A percentile compares a stretch with the other conserved stretches of the same genome.
These are phyloP conservation scores for Ditylenchus weischeri DNA, from an alignment of 2,888 invertebrate genomes.

Conservation along the genomic window DNA sequence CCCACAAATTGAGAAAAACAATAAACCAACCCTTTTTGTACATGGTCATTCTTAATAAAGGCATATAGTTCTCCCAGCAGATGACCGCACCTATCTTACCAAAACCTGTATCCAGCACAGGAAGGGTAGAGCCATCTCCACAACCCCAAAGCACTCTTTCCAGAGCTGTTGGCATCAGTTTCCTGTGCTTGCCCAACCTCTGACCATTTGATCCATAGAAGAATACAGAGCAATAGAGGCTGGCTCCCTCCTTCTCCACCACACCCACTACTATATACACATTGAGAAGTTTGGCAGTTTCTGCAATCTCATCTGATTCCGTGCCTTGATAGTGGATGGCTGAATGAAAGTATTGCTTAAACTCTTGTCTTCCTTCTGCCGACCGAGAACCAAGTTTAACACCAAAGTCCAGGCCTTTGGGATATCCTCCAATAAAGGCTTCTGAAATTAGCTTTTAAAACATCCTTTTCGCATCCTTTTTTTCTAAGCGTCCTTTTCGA, in stretches of 20 bases:
- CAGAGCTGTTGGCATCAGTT: constrained; percentile 51
- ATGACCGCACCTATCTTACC: constrained; percentile 50
- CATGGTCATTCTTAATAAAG: constrained; percentile 24
- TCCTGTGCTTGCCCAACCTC: constrained; percentile 48
- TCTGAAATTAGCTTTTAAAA: constrained; percentile 33
- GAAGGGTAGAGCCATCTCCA: constrained; percentile 51
- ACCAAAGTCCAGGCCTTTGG: constrained; percentile 52
- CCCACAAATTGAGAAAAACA: neutral
- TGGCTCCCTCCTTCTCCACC: constrained; percentile 45
- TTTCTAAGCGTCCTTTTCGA: too few species aligned
- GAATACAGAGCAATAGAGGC: constrained; percentile 54
- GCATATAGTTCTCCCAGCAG: constrained; percentile 55
- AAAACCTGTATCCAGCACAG: constrained; percentile 41
- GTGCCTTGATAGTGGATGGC: constrained; percentile 44
- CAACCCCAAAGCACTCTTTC: constrained; percentile 52
- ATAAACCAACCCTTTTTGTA: constrained; percentile 28
- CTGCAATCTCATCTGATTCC: constrained; percentile 36
- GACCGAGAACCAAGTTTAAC: constrained; percentile 46
- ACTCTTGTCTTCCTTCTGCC: constrained; percentile 49
- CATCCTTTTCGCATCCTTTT: too few species aligned
- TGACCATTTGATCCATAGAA: constrained; percentile 46
- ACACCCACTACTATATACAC: constrained; percentile 48
- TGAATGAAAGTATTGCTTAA: constrained; percentile 44
- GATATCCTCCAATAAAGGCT: constrained; percentile 53
- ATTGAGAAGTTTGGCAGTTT: constrained; percentile 32